Evolutionary conservation across 2,113 vertebrate species (phyloP).

Genomic region (Bufo bufo): DNA sequence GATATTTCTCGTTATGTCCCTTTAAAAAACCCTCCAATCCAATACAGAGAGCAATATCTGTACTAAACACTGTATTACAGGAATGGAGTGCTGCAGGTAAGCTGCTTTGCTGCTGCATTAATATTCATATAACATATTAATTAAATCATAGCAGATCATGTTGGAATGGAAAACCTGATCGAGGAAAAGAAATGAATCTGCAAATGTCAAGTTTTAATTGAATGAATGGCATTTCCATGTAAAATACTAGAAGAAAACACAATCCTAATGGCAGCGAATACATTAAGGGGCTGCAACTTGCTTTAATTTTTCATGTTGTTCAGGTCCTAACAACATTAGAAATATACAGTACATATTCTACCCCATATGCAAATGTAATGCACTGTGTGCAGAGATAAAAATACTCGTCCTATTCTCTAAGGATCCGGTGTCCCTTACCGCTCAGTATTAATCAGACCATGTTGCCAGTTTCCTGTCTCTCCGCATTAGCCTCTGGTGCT

Average conservation of each 20-base stretch:
- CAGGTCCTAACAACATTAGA: neutral
- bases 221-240: neutral
- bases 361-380: constrained; percentile 12
- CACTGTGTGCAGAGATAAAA: constrained; percentile 16
- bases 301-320: neutral
- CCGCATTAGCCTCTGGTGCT: neutral
- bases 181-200: neutral
- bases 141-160: neutral
- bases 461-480: neutral
- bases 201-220: constrained; percentile 6
- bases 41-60: too few species aligned
- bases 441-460: constrained; percentile 52
- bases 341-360: neutral
- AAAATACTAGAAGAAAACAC: neutral
- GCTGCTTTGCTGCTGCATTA: neutral
- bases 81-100: neutral
- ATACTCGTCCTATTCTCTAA: neutral
- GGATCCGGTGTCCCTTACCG: constrained; percentile 33
- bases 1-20: too few species aligned
- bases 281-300: neutral
- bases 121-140: neutral
- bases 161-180: neutral
- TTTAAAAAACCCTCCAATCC: too few species aligned
- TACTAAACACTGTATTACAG: neutral
- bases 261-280: neutral